A percentile compares a stretch with the other conserved stretches of the same genome.
Evolutionary conservation across 2,888 invertebrate genomes (phyloP).

Genomic region (Meteorus cinctellus): DNA sequence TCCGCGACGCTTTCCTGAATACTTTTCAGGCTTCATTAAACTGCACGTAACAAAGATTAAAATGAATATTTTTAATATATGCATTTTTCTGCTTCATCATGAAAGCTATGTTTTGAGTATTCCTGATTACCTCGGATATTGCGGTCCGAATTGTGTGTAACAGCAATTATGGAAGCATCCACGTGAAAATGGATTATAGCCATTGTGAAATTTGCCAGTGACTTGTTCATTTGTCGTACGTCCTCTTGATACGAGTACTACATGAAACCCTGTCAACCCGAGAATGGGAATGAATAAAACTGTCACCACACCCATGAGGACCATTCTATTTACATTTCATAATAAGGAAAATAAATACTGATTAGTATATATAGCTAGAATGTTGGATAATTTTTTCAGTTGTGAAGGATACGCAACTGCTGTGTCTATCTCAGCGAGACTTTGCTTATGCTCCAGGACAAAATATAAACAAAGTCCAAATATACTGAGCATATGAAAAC

Average conservation of each 20-base stretch:
- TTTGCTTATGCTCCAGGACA: constrained; percentile 89
- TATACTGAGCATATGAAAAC: constrained; percentile 98
- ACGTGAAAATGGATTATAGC: constrained; percentile 97
- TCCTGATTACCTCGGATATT: constrained; percentile 90
- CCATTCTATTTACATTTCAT: constrained; percentile 78
- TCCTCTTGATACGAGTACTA: constrained; percentile 96
- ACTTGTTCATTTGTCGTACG: constrained; percentile 99
- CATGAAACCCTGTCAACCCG: constrained; percentile 98
- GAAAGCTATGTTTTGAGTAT: not conserved
- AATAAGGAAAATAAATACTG: constrained; percentile 59
- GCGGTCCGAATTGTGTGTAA: constrained; percentile 96
- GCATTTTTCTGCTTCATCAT: not conserved
- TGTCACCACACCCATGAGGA: constrained; percentile 93
- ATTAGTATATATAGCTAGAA: no score
- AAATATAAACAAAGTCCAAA: constrained; percentile 94
- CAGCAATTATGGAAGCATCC: constrained; percentile 97
- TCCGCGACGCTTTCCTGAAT: constrained; percentile 78
- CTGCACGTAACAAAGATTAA: constrained; percentile 69
- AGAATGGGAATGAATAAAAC: constrained; percentile 96
- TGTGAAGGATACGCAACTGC: constrained; percentile 90
- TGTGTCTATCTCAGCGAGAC: constrained; percentile 85
- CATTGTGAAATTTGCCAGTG: constrained; percentile 98
- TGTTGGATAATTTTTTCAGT: not conserved
- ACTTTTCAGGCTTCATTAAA: constrained; percentile 81
- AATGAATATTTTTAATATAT: not conserved